Evolutionary conservation across 2,797 vertebrate genomes (phyloP).

Genomic region (Babyrousa celebensis): DNA sequence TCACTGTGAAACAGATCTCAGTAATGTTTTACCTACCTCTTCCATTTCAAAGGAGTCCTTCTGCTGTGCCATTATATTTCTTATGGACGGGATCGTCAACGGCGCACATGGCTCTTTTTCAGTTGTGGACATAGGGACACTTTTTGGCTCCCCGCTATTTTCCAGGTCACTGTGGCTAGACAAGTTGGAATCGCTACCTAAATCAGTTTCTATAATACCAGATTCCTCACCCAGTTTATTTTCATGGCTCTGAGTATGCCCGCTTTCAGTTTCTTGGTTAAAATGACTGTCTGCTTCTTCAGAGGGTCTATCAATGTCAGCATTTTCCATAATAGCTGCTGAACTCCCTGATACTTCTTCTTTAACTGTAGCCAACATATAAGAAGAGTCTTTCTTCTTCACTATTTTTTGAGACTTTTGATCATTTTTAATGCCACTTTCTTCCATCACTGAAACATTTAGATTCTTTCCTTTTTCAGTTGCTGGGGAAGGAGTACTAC

Average conservation of each 20-base stretch:
- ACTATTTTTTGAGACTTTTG: slow-evolving; percentile 92
- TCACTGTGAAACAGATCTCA: slow-evolving; percentile 59
- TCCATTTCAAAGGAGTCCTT: slow-evolving; percentile 99
- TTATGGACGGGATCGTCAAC: slow-evolving; percentile 91
- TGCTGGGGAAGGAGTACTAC: slow-evolving; percentile 79
- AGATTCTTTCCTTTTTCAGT: slow-evolving; percentile 86
- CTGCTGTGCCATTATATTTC: slow-evolving; percentile 93
- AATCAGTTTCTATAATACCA: slow-evolving; percentile 60
- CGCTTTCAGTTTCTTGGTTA: slow-evolving; percentile 68
- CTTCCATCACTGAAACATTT: slow-evolving; percentile 83
- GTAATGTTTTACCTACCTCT: slow-evolving; percentile 93
- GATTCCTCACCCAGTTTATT: slow-evolving; percentile 77
- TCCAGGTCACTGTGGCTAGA: slow-evolving; percentile 80
- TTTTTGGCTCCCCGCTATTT: slow-evolving; percentile 63
- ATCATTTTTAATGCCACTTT: slow-evolving; percentile 90
- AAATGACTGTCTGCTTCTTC: slow-evolving; percentile 66
- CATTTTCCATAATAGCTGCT: slow-evolving; percentile 20
- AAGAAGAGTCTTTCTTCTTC: slow-evolving; percentile 93
- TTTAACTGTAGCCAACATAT: slow-evolving; percentile 94
- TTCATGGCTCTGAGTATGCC: slow-evolving; percentile 67
- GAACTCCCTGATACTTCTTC: slow-evolving; percentile 93
- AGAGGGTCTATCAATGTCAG: slow-evolving; percentile 72
- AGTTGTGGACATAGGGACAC: slow-evolving; percentile 38
- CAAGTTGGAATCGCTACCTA: slow-evolving; percentile 77
- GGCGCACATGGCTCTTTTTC: slow-evolving; percentile 88